These are phyloP conservation scores for Etheostoma spectabile DNA, from an alignment of 2,113 vertebrate species.

Conservation along the genomic window DNA sequence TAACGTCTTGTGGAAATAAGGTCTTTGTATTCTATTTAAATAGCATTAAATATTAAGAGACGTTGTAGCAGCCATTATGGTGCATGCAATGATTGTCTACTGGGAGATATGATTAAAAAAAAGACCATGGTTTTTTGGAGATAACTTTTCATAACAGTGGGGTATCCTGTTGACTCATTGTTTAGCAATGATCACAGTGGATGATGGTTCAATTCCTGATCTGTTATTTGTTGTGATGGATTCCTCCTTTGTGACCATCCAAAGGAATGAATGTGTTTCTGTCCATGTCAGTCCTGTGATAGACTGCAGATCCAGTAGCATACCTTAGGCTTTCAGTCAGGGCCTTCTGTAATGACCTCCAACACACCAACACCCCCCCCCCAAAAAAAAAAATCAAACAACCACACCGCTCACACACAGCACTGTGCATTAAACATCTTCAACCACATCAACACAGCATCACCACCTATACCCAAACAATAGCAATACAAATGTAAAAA, in stretches of 20 bases:
- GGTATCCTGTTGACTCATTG: background rate
- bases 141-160: background rate
- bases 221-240: background rate
- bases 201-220: background rate
- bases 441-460: no score
- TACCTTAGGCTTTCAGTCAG: no score
- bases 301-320: slow-evolving; percentile 9
- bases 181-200: background rate
- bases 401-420: no score
- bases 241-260: background rate
- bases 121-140: background rate
- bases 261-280: background rate
- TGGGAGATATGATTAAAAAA: background rate
- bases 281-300: slow-evolving; percentile 3
- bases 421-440: no score
- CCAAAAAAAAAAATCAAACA: no score
- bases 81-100: background rate
- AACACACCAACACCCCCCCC: no score
- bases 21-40: background rate
- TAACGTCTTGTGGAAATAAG: background rate
- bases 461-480: no score
- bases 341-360: no score
- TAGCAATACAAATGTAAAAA: no score
- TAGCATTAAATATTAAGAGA: background rate
- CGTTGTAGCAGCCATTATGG: background rate